phyloP scores from a whole-genome alignment of 2,113 vertebrate species.

The Castor canadensis region DNA sequence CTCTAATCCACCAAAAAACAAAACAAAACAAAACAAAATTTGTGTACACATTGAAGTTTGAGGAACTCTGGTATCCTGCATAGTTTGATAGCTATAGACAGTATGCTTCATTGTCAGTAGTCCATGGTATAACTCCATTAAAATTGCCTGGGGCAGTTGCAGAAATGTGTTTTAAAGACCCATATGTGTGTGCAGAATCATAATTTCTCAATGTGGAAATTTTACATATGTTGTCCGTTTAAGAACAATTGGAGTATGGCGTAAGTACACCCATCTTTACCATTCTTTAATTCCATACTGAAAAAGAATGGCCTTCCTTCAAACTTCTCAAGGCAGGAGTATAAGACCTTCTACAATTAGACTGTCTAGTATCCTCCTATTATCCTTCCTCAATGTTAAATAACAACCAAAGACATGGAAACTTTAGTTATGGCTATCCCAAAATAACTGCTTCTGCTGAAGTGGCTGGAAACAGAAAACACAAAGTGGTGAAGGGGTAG shows the following conservation, averaged over 20 bases:
- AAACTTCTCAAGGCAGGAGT: neutral
- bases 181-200: neutral
- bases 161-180: neutral
- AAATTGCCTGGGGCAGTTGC: neutral
- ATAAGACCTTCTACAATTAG: neutral
- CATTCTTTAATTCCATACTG: neutral
- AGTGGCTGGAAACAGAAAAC: neutral
- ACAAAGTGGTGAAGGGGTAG: neutral
- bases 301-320: neutral
- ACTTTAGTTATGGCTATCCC: neutral
- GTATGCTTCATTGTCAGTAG: neutral
- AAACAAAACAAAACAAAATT: neutral
- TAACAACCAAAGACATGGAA: neutral
- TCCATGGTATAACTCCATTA: neutral
- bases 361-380: neutral
- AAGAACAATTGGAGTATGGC: neutral
- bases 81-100: neutral
- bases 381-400: neutral
- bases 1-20: neutral
- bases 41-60: neutral
- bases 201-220: neutral
- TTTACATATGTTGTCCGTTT: neutral
- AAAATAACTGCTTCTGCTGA: neutral
- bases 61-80: neutral
- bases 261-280: neutral